Evolutionary conservation across 1,140 invertebrate genomes (phyloP).

Genomic region (Drosophila triauraria): DNA sequence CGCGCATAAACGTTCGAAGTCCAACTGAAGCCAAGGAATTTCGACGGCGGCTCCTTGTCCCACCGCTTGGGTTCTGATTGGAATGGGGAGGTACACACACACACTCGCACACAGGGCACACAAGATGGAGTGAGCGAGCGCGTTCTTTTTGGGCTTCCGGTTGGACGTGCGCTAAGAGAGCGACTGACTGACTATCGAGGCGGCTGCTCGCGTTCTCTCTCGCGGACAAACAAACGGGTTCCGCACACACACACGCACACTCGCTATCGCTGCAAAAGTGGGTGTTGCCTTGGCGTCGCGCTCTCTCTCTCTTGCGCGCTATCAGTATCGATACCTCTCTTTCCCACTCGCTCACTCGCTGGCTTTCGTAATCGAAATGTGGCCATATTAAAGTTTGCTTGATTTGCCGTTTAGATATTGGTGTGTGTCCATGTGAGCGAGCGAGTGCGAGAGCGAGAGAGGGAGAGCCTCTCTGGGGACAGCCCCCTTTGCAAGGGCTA

Average conservation of each 20-base stretch:
- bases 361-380: conserved; percentile 69
- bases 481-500: conserved; percentile 70
- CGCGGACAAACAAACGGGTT: conserved; percentile 79
- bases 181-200: conserved; percentile 49
- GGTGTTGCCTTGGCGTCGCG: conserved; percentile 65
- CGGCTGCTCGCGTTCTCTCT: conserved; percentile 37
- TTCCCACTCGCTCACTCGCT: conserved; percentile 17
- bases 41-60: conserved; percentile 41
- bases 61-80: conserved; percentile 65
- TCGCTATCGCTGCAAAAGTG: conserved; percentile 63
- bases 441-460: conserved; percentile 7
- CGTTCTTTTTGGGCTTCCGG: conserved; percentile 71
- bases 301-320: conserved; percentile 17
- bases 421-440: conserved; percentile 11
- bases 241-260: conserved; percentile 23
- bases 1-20: conserved; percentile 45
- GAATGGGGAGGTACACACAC: conserved; percentile 60
- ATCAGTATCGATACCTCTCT: conserved; percentile 6
- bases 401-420: conserved; percentile 79
- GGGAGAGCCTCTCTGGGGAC: conserved; percentile 58
- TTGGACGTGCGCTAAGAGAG: conserved; percentile 71
- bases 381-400: conserved; percentile 81
- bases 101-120: conserved; percentile 1
- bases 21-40: conserved; percentile 67
- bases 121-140: conserved; percentile 67